A percentile compares a stretch with the other conserved stretches of the same genome.
Conservation (phyloP, 2,888 invertebrate species). For the Phrixothrix hirtus region DNA sequence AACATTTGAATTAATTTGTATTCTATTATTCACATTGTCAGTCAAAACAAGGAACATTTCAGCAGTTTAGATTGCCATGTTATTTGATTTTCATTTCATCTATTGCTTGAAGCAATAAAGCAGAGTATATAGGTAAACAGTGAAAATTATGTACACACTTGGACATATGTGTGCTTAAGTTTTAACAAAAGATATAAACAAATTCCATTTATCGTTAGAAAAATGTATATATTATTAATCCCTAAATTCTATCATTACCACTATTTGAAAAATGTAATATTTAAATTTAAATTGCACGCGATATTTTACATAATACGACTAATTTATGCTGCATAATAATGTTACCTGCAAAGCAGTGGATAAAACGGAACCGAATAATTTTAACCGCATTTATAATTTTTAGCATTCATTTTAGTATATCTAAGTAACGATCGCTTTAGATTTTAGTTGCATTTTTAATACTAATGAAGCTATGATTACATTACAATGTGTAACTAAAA, state of each 20-base stretch:
- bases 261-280: slow-evolving; percentile 25
- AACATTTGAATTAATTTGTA: not conserved
- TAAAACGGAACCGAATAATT: slow-evolving; percentile 23
- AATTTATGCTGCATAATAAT: slow-evolving; percentile 32
- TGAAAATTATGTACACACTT: not conserved
- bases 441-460: not conserved
- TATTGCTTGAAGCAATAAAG: not conserved
- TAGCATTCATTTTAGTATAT: slow-evolving; percentile 18
- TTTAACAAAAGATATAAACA: not conserved
- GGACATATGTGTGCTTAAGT: no score
- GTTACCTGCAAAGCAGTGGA: slow-evolving; percentile 22
- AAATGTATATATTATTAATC: slow-evolving; percentile 6
- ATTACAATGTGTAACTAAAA: not conserved
- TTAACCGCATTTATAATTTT: slow-evolving; percentile 24
- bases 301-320: slow-evolving; percentile 31
- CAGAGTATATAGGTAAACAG: not conserved
- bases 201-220: not conserved
- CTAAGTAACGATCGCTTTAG: slow-evolving; percentile 9
- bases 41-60: not conserved
- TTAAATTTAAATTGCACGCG: slow-evolving; percentile 33
- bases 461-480: not conserved
- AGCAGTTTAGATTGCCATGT: not conserved
- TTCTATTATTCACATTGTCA: not conserved
- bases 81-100: not conserved
- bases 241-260: slow-evolving; percentile 10